phyloP scores from a whole-genome alignment of 2,888 invertebrate genomes.

The Cosmorhoe ocellata region DNA sequence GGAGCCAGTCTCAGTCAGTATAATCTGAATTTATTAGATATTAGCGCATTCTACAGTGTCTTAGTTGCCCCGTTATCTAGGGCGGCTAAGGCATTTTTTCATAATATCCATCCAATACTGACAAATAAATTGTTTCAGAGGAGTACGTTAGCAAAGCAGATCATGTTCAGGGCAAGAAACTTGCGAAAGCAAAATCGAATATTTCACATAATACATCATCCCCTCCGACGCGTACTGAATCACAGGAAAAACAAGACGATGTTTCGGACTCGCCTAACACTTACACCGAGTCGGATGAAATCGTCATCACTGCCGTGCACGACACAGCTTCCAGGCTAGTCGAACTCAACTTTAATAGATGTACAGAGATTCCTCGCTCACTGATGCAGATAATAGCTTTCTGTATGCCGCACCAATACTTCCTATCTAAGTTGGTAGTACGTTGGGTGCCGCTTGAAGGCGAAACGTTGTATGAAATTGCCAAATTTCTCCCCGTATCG shows the following conservation, averaged over 20 bases:
- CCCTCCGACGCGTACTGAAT: not conserved
- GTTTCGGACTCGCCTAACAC: not conserved
- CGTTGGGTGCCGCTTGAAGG: slow-evolving; percentile 28
- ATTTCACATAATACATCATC: not conserved
- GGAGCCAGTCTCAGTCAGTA: no score
- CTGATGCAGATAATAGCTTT: slow-evolving; percentile 39
- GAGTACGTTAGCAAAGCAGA: slow-evolving; percentile 30
- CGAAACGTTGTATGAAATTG: slow-evolving; percentile 33
- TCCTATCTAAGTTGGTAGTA: slow-evolving; percentile 31
- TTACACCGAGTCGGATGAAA: not conserved
- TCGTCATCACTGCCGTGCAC: slow-evolving; percentile 4
- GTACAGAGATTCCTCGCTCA: slow-evolving; percentile 30
- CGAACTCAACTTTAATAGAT: slow-evolving; percentile 31
- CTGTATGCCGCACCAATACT: slow-evolving; percentile 35
- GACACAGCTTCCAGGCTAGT: slow-evolving; percentile 28
- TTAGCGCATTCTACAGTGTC: no score
- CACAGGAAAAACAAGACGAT: not conserved
- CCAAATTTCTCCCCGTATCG: slow-evolving; percentile 24
- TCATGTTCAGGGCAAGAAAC: slow-evolving; percentile 18
- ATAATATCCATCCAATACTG: no score
- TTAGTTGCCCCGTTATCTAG: no score
- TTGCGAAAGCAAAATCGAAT: slow-evolving; percentile 1
- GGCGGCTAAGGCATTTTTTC: no score
- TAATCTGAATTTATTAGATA: no score
- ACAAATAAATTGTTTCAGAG: slow-evolving; percentile 21